Conservation (phyloP, 2,113 vertebrate species). For the Stegastes partitus region DNA sequence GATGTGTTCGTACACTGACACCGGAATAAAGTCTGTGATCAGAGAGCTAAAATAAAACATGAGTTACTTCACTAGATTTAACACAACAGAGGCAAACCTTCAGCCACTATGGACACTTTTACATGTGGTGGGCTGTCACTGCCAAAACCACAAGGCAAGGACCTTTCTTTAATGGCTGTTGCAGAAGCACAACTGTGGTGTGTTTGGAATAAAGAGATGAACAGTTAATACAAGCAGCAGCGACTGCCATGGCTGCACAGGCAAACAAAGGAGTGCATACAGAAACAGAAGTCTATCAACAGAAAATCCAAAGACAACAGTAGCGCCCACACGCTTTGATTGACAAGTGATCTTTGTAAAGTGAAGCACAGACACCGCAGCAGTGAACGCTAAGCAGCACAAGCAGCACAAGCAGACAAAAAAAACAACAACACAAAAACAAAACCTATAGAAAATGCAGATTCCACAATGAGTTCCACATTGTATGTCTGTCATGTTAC, state of each 20-base stretch:
- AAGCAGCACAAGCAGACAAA: conserved; percentile 14
- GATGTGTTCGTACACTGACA: not conserved
- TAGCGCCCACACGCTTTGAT: conserved; percentile 55
- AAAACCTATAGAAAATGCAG: conserved; percentile 41
- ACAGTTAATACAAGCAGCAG: conserved; percentile 34
- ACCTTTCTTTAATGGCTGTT: conserved; percentile 25
- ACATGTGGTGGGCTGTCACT: not conserved
- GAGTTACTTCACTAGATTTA: not conserved
- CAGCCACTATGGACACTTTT: not conserved
- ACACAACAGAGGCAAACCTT: not conserved
- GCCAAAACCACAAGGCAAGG: conserved; percentile 14
- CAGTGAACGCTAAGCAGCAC: not conserved
- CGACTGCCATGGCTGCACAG: conserved; percentile 31
- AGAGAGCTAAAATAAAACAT: not conserved
- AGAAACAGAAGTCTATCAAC: conserved; percentile 56
- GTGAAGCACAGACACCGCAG: conserved; percentile 25
- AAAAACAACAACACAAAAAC: too few species aligned
- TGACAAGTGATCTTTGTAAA: conserved; percentile 67
- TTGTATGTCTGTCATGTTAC: not conserved
- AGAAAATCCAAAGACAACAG: conserved; percentile 46
- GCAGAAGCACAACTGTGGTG: conserved; percentile 17
- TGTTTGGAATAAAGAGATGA: conserved; percentile 43
- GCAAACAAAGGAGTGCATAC: conserved; percentile 48
- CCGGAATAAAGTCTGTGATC: not conserved
- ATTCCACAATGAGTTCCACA: conserved; percentile 1